Percentiles rank a stretch among this genome's conserved stretches.
Conservation (phyloP, 2,888 invertebrate genomes). For the Troides oblongomaculatus region DNA sequence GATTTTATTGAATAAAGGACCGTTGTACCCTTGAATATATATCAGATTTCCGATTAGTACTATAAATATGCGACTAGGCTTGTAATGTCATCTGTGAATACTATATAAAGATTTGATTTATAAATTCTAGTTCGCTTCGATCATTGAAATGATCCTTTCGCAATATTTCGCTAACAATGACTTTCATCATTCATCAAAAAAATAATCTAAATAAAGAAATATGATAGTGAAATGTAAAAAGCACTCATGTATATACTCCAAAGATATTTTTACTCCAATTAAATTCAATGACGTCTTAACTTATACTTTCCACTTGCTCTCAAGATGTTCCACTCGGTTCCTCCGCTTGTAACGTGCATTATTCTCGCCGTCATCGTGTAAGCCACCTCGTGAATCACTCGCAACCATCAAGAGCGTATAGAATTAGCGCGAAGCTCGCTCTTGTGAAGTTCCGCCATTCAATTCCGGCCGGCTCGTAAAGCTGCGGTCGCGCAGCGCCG, state of each 20-base stretch:
- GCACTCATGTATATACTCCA: too few relatives aligned
- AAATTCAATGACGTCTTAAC: background rate
- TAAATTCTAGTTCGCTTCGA: background rate
- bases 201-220: too few relatives aligned
- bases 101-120: too few relatives aligned
- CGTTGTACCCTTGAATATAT: too few relatives aligned
- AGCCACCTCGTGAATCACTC: conserved; percentile 26
- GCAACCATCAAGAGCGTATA: conserved; percentile 32
- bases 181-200: too few relatives aligned
- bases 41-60: too few relatives aligned
- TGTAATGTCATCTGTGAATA: too few relatives aligned
- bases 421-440: conserved; percentile 37
- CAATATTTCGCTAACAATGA: too few relatives aligned
- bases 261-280: too few relatives aligned
- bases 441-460: conserved; percentile 62
- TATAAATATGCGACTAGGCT: too few relatives aligned
- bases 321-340: background rate
- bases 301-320: background rate
- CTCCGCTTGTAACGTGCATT: background rate
- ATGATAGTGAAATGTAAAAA: too few relatives aligned
- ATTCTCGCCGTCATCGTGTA: conserved; percentile 6
- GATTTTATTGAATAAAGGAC: too few relatives aligned
- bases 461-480: conserved; percentile 61
- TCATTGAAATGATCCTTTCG: background rate
- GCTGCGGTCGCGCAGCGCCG: conserved; percentile 54